phyloP scores from a whole-genome alignment of 1,140 invertebrate genomes.

The Lordiphosa collinella region DNA sequence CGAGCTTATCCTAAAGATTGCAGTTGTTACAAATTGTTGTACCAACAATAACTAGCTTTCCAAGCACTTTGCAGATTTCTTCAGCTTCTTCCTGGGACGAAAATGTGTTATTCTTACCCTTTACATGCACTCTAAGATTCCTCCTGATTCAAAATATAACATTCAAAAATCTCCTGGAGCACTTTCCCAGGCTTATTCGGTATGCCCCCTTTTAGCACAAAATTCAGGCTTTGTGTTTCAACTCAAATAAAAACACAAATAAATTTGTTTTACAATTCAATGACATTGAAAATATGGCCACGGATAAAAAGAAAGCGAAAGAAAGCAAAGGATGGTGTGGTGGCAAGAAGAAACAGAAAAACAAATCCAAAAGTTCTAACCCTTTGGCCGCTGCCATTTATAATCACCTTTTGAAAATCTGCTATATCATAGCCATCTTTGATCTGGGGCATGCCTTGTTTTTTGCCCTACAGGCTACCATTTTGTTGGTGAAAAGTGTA shows the following conservation, averaged over 20 bases:
- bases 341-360: background rate
- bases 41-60: too few relatives aligned
- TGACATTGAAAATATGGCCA: constrained; percentile 26
- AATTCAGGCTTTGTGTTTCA: constrained; percentile 38
- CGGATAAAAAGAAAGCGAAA: constrained; percentile 17
- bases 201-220: too few relatives aligned
- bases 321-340: constrained; percentile 19
- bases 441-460: constrained; percentile 50
- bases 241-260: background rate
- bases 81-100: too few relatives aligned
- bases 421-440: constrained; percentile 29
- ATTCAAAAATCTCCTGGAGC: too few relatives aligned
- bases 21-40: too few relatives aligned
- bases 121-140: too few relatives aligned
- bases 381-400: background rate
- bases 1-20: too few relatives aligned
- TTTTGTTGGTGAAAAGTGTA: constrained; percentile 26
- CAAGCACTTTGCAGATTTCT: too few relatives aligned
- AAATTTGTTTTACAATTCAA: background rate
- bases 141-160: too few relatives aligned
- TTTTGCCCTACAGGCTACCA: constrained; percentile 41
- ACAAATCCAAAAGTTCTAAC: background rate
- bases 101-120: too few relatives aligned
- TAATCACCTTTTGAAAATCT: constrained; percentile 32
- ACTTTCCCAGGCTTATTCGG: too few relatives aligned